Base-by-base conservation (phyloP, 2,113 vertebrate species). In the Orientallactaga bullata region DNA sequence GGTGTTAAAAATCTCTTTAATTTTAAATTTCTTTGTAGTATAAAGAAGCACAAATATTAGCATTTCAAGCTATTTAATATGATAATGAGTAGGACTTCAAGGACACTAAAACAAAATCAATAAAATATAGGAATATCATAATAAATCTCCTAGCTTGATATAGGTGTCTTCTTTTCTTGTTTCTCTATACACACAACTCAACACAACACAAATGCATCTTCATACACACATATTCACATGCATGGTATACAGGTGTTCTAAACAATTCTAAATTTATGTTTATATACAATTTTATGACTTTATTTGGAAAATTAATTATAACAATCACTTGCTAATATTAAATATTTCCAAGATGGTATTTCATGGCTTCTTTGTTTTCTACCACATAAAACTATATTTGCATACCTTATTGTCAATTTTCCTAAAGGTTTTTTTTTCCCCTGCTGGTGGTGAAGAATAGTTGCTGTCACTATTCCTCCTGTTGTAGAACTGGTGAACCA, bases 21-120 rank as follows among this genome's bases (percentile, higher is more conserved):
- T 61, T 90, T 84, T 55, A 35, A 69, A 60, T 88, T 76, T 32
- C 47, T 94, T 66, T 84, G 35, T 81, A 61, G 47, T 81, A 85
- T 21, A 32, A 69, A 61, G 55, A 88, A 5, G 4, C 37, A 63
- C 9, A 61, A 72, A 60, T 24, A 77, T 42, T 84, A 58, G 28
- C 26, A 85, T n/a, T 39, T 20, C 28, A 68, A 26, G 63, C 76
- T 58, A 83, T 90, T 47, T 78, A 93, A 47, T 84, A 21, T 7
- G 65, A 23, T 32, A 66, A 15, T 39, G 55, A 85, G 10, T 0
- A 26, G 16, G 1, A 4, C 4, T 72, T 72, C 26, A 51, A 82
- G 20, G 20, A 74, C 6, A 55, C 73, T 89, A 94, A 51, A 76
- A 79, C 81, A 79, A 47, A 93, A 87, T 74, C 84, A 82, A 20